These are phyloP conservation scores for Ceratina calcarata DNA, from an alignment of 1,140 invertebrate species.

Conservation along the genomic window DNA sequence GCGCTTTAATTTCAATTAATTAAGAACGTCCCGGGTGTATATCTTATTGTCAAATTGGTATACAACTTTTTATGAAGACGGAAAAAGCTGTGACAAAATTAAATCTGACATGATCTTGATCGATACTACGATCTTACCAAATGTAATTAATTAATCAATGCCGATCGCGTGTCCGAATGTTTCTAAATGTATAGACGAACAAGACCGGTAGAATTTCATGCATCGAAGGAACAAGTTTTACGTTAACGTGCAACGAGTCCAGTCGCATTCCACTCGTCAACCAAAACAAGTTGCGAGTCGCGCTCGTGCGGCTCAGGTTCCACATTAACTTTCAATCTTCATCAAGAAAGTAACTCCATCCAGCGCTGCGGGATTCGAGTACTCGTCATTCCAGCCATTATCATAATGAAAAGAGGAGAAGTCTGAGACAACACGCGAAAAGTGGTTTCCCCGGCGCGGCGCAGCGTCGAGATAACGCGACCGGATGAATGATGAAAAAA, in stretches of 20 bases:
- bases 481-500: slow-evolving; percentile 9
- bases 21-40: neutral
- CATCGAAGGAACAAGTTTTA: neutral
- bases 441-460: slow-evolving; percentile 10
- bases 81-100: neutral
- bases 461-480: slow-evolving; percentile 29
- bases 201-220: neutral
- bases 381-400: neutral
- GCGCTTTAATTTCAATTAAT: neutral
- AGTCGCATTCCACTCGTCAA: slow-evolving; percentile 29
- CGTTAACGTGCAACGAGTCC: neutral
- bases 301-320: neutral
- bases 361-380: neutral
- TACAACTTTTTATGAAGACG: neutral
- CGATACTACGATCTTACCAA: neutral
- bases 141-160: neutral
- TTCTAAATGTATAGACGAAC: neutral
- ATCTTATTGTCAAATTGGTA: neutral
- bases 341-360: neutral
- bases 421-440: neutral
- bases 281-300: slow-evolving; percentile 14
- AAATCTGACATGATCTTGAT: neutral
- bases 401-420: neutral
- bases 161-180: neutral
- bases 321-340: slow-evolving; percentile 20